Conservation (phyloP, 2,888 invertebrate species). For the Caenorhabditis zanzibari region DNA sequence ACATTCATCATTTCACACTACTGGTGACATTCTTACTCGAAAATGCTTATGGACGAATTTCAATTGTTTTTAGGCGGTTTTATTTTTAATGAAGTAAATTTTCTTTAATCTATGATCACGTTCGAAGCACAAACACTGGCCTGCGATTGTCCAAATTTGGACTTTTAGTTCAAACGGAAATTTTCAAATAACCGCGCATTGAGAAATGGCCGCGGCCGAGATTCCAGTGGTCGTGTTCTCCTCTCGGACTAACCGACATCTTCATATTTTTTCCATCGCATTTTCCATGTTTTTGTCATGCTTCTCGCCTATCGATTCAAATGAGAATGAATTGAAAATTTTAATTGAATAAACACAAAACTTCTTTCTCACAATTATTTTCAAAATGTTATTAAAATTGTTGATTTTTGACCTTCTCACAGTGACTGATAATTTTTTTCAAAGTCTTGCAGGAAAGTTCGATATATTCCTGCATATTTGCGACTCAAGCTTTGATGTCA, state of each 20-base stretch:
- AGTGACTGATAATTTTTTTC: not conserved
- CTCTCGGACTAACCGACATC: not conserved
- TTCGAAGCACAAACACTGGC: too few species aligned
- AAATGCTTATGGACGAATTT: not conserved
- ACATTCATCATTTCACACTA: conserved; percentile 2
- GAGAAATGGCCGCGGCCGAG: not conserved
- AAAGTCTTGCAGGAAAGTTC: not conserved
- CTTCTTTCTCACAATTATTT: too few species aligned
- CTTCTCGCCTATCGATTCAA: too few species aligned
- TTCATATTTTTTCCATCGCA: not conserved
- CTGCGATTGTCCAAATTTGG: not conserved
- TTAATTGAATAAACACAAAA: too few species aligned
- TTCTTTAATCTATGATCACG: too few species aligned
- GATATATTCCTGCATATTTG: not conserved
- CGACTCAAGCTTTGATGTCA: conserved; percentile 50
- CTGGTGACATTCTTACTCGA: conserved; percentile 6
- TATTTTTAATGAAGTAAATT: not conserved
- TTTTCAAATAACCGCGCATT: not conserved
- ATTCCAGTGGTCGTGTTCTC: not conserved
- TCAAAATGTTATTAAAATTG: too few species aligned
- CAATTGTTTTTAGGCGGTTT: not conserved
- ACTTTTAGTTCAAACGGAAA: not conserved
- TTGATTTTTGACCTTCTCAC: not conserved
- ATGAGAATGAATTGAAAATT: too few species aligned
- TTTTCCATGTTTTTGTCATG: too few species aligned